Conservation (phyloP, 2,797 vertebrate genomes). For the Sandelia bainsii region DNA sequence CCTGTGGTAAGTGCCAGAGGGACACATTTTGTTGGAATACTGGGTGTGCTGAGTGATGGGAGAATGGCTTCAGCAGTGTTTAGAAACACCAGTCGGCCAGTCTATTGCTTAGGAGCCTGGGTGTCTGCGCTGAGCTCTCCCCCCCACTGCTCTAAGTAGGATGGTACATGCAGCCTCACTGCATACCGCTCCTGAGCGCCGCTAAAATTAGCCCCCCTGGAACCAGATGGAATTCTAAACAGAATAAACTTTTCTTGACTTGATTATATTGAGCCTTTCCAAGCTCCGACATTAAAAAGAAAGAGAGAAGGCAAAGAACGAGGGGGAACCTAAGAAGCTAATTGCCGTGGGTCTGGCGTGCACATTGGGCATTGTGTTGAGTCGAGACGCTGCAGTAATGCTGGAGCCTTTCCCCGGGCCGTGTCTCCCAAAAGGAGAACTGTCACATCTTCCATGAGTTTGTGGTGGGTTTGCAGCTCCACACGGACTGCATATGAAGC, state of each 20-base stretch:
- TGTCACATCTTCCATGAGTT: slow-evolving; percentile 80
- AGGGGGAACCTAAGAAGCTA: slow-evolving; percentile 82
- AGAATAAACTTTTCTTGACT: slow-evolving; percentile 87
- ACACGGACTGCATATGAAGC: slow-evolving; percentile 76
- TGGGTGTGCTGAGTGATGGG: slow-evolving; percentile 81
- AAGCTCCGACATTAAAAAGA: slow-evolving; percentile 82
- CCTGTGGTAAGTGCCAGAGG: slow-evolving; percentile 80
- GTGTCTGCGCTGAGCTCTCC: slow-evolving; percentile 80
- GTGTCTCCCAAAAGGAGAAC: slow-evolving; percentile 68
- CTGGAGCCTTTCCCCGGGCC: slow-evolving; percentile 70
- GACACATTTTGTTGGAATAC: slow-evolving; percentile 80
- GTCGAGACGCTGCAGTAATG: slow-evolving; percentile 73
- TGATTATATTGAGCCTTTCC: slow-evolving; percentile 87
- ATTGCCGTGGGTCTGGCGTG: slow-evolving; percentile 82
- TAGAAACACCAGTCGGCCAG: slow-evolving; percentile 82
- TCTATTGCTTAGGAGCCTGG: slow-evolving; percentile 85
- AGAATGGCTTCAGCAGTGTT: slow-evolving; percentile 82
- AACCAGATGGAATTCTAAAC: slow-evolving; percentile 85
- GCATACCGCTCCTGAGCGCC: slow-evolving; percentile 72
- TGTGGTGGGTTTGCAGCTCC: slow-evolving; percentile 78
- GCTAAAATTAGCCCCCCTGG: slow-evolving; percentile 85
- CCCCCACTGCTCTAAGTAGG: slow-evolving; percentile 74
- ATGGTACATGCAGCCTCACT: slow-evolving; percentile 85
- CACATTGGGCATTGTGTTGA: slow-evolving; percentile 83
- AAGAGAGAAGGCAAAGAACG: slow-evolving; percentile 74